Evolutionary conservation across 2,797 vertebrate species (phyloP).

Genomic region (Graptemys geographica): DNA sequence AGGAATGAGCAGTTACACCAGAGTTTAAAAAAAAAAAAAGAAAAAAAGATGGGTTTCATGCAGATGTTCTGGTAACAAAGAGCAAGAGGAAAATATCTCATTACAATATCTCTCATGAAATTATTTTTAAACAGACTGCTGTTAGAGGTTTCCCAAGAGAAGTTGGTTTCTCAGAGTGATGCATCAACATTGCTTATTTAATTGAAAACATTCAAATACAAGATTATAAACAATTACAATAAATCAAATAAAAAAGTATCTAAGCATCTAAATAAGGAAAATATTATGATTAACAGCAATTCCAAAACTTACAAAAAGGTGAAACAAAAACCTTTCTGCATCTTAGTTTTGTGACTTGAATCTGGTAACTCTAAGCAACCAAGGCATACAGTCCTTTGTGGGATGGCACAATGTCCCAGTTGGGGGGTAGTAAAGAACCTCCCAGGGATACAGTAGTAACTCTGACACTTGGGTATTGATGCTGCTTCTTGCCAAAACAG

Average conservation of each 20-base stretch:
- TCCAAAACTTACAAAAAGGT: not conserved
- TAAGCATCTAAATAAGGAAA: not conserved
- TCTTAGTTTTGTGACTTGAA: not conserved
- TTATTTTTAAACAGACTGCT: not conserved
- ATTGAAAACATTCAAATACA: not conserved
- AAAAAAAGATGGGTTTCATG: too few relatives aligned
- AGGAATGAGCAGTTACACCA: not conserved
- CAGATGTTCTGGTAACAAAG: not conserved
- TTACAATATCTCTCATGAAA: not conserved
- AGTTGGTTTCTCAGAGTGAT: not conserved
- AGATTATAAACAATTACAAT: not conserved
- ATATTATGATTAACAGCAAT: not conserved
- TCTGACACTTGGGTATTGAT: not conserved
- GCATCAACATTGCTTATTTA: not conserved
- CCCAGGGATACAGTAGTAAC: not conserved
- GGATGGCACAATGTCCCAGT: not conserved
- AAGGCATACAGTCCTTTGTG: not conserved
- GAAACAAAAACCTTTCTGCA: not conserved
- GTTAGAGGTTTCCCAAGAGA: constrained; percentile 19
- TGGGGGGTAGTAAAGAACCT: not conserved
- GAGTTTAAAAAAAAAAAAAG: not conserved
- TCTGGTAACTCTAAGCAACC: not conserved
- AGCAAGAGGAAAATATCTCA: not conserved
- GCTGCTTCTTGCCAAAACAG: not conserved
- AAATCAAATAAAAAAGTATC: not conserved